Base-by-base conservation (phyloP, 1,140 invertebrate species). In the Drosophila willistoni region DNA sequence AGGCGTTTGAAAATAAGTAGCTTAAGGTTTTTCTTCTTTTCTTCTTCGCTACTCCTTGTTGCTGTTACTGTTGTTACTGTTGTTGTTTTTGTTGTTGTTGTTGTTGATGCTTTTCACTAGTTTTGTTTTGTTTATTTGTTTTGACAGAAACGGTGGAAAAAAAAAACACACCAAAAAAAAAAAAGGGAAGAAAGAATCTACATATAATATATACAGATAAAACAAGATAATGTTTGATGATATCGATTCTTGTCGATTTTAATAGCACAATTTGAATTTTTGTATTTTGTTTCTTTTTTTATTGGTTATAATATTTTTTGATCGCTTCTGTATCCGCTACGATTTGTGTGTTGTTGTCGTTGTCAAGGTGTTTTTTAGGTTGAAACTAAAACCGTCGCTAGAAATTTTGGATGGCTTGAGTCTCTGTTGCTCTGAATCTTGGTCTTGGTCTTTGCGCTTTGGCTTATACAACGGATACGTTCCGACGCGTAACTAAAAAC, bases 401-500 rank as follows among this genome's bases (percentile, higher is more conserved):
- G 22, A 33, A 25, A 29, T 25, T 42, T 44, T 63, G 57, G 57
- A 60, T 60, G 66, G 71, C 64, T 68, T 65, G 39, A 62, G 71
- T 72, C 71, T 66, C 69, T 66, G 65, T 29, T 70, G 71, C 71
- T 59, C 56, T 59, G 29, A 25, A 57, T 61, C 63, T 74, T 66
- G 72, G 63, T 59, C 70, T 71, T 62, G 70, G 66, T 73, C 54
- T 68, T 60, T 63, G 66, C 82, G 82, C 83, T 86, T 86, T 82
- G 77, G 77, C 81, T 29, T 84, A 85, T 83, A 73, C 81, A 84
- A 87, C 83, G 84, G 84, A 79, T 89, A 71, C 84, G 84, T 87
- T 83, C 79, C 83, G 83, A 87, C 84, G 83, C 83, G 84, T 87
- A 80, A 87, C 83, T 87, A 89, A 87, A 86, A 87, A 87, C 83